Percentiles rank a stretch among this genome's conserved stretches.
phyloP scores from a whole-genome alignment of 30 jellyfish, hydroid and myxozoan genomes.

The Catostylus mosaicus region DNA sequence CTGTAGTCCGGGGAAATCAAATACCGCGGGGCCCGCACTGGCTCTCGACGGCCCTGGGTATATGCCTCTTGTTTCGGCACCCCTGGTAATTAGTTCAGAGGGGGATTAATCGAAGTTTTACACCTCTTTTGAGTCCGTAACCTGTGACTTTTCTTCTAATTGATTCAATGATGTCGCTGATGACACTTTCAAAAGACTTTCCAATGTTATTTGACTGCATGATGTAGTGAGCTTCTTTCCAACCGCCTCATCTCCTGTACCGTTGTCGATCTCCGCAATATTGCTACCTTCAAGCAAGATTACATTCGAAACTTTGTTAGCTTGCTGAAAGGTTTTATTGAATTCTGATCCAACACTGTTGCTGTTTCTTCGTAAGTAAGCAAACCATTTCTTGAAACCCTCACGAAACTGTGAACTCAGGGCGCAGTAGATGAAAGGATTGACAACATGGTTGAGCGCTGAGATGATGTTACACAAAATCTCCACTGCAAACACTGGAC shows the following conservation, averaged over 20 bases:
- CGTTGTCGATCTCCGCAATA: too few relatives aligned
- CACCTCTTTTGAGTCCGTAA: too few relatives aligned
- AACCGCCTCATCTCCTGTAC: background rate
- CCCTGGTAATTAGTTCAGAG: too few relatives aligned
- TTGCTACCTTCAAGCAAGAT: too few relatives aligned
- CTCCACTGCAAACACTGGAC: constrained; percentile 62
- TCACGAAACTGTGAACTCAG: constrained; percentile 66
- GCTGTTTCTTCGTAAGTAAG: background rate
- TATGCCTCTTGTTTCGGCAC: too few relatives aligned
- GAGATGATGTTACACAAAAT: constrained; percentile 29
- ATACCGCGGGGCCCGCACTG: too few relatives aligned
- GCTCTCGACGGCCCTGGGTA: too few relatives aligned
- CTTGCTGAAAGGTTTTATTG: too few relatives aligned
- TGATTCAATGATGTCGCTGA: background rate
- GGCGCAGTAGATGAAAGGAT: constrained; percentile 74
- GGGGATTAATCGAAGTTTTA: too few relatives aligned
- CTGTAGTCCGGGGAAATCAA: too few relatives aligned
- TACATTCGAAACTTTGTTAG: too few relatives aligned
- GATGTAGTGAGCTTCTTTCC: background rate
- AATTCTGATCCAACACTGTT: background rate
- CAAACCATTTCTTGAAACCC: constrained; percentile 35
- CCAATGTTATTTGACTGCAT: background rate
- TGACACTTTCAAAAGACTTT: background rate
- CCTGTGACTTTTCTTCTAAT: too few relatives aligned
- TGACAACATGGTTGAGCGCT: constrained; percentile 43